These are phyloP conservation scores for Ptychodera flava DNA, from an alignment of 35 echinoderm and acorn worm genomes.

Conservation along the genomic window DNA sequence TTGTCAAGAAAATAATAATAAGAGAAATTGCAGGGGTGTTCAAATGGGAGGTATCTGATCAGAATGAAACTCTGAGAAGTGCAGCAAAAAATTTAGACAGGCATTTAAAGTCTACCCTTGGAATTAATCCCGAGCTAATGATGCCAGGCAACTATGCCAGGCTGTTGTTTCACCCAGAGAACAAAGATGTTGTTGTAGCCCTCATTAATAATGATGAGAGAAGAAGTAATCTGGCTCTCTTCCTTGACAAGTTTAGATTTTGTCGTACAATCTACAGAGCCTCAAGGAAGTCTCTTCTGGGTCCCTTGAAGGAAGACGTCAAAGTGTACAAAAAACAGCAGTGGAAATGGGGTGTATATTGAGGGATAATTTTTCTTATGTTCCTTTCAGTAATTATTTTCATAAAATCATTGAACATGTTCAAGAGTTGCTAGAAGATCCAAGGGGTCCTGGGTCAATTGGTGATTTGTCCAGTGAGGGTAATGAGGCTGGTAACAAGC, in stretches of 20 bases:
- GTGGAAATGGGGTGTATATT: conserved; percentile 28
- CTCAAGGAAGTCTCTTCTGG: too few relatives aligned
- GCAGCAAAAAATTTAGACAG: conserved; percentile 18
- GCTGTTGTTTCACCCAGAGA: background rate
- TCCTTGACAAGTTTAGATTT: too few relatives aligned
- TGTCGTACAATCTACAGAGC: too few relatives aligned
- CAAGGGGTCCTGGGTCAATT: conserved; percentile 21
- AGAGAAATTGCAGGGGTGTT: conserved; percentile 29
- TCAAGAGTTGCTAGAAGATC: conserved; percentile 16
- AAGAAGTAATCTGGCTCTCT: too few relatives aligned
- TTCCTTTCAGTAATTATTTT: conserved; percentile 32
- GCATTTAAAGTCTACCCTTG: conserved; percentile 3
- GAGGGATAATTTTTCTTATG: conserved; percentile 28
- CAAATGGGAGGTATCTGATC: conserved; percentile 2
- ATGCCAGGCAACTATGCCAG: conserved; percentile 52
- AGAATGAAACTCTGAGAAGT: conserved; percentile 8
- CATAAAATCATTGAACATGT: conserved; percentile 49
- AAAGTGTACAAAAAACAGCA: conserved; percentile 15
- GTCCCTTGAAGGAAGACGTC: conserved; percentile 17
- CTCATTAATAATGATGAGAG: too few relatives aligned
- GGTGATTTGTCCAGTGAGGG: conserved; percentile 32
- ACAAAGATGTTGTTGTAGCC: too few relatives aligned
- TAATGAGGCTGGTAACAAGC: conserved; percentile 36
- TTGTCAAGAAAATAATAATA: conserved; percentile 23
- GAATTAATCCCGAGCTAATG: conserved; percentile 22